phyloP scores from a whole-genome alignment of 2,888 invertebrate genomes.

The Pandemis heparana region DNA sequence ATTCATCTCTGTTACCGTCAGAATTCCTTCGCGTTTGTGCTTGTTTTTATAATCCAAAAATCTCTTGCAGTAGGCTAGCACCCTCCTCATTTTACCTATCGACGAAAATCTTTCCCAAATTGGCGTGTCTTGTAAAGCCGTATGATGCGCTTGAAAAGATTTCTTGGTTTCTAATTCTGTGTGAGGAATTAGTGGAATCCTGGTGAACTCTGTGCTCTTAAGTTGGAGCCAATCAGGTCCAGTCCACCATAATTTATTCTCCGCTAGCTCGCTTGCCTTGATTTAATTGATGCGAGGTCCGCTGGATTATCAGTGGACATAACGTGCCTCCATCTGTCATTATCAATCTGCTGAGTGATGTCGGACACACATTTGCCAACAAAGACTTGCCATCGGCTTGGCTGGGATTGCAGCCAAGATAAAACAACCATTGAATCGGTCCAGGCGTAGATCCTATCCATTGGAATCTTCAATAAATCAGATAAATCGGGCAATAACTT shows the following conservation, averaged over 20 bases:
- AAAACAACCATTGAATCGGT: neutral
- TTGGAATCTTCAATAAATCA: too few species aligned
- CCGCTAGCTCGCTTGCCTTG: neutral
- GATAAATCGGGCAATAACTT: too few species aligned
- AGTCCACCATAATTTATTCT: neutral
- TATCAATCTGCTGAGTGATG: too few species aligned
- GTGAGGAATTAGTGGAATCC: neutral
- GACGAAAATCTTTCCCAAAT: conserved; percentile 22
- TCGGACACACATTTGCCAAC: too few species aligned
- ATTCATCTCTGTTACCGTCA: neutral
- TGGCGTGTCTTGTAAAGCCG: neutral
- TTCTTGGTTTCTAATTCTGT: conserved; percentile 29
- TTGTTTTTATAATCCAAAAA: neutral
- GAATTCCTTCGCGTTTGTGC: too few species aligned
- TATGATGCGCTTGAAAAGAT: conserved; percentile 2
- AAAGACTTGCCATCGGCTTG: neutral
- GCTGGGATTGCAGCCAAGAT: neutral
- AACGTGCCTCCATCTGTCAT: neutral
- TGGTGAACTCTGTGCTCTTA: too few species aligned
- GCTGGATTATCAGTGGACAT: neutral
- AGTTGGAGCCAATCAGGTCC: too few species aligned
- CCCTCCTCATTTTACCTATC: conserved; percentile 1
- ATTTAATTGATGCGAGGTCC: neutral
- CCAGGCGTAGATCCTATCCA: neutral
- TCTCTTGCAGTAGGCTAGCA: neutral